A percentile compares a stretch with the other conserved stretches of the same genome.
phyloP scores from a whole-genome alignment of 2,888 invertebrate genomes.

The Aporophyla nigra region DNA sequence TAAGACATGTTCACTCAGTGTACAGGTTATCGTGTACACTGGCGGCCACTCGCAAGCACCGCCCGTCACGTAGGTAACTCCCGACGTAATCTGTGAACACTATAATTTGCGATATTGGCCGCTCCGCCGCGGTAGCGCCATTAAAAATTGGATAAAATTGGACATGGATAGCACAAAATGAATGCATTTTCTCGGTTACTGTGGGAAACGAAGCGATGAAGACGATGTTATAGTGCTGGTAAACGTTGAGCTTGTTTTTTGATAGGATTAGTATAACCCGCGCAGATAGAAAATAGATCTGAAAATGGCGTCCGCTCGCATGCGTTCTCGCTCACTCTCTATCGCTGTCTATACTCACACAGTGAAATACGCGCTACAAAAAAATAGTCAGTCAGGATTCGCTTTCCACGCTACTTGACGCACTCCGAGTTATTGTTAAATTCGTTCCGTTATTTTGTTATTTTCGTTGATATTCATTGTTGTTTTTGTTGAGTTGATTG shows the following conservation, averaged over 20 bases:
- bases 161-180: constrained; percentile 80
- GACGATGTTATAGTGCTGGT: constrained; percentile 42
- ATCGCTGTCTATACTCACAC: too few species aligned
- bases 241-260: constrained; percentile 26
- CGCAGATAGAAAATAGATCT: too few species aligned
- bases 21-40: constrained; percentile 51
- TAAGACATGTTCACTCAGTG: constrained; percentile 43
- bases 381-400: too few species aligned
- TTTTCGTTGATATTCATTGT: too few species aligned
- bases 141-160: constrained; percentile 86
- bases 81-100: constrained; percentile 85
- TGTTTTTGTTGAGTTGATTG: too few species aligned
- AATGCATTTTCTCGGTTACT: constrained; percentile 76
- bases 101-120: constrained; percentile 89
- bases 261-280: constrained; percentile 42
- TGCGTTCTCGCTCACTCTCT: too few species aligned
- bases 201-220: constrained; percentile 72
- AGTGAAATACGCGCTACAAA: too few species aligned
- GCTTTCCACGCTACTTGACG: too few species aligned
- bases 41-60: constrained; percentile 52
- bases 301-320: too few species aligned
- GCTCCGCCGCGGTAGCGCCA: constrained; percentile 83
- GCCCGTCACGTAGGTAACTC: constrained; percentile 80
- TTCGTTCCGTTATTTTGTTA: too few species aligned
- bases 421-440: too few species aligned